Conservation (phyloP, 2,797 vertebrate genomes). For the Lepidocolaptes lacrymiger region DNA sequence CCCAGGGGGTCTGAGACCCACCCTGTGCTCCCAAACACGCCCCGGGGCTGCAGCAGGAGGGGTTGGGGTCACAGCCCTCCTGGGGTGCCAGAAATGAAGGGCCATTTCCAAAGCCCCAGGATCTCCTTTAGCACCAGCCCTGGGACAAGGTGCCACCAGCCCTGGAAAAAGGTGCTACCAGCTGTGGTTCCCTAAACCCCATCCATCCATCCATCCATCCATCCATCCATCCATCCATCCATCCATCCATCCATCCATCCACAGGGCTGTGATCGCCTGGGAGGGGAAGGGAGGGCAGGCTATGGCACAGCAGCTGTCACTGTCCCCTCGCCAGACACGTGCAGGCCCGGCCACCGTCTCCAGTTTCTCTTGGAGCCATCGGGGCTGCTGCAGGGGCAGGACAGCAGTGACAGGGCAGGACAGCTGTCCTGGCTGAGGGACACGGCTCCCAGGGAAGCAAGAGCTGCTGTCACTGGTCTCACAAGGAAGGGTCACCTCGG, state of each 20-base stretch:
- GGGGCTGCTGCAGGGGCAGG: background rate
- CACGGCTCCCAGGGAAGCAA: background rate
- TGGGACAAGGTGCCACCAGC: background rate
- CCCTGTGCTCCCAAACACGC: background rate
- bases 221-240: too few relatives aligned
- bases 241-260: too few relatives aligned
- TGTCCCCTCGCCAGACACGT: rapidly evolving
- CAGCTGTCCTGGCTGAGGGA: background rate
- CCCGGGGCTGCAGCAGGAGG: background rate
- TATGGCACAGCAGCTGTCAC: background rate
- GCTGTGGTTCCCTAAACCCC: too few relatives aligned
- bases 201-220: too few relatives aligned
- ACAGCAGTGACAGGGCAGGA: background rate
- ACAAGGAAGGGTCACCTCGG: rapidly evolving
- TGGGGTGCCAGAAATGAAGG: too few relatives aligned
- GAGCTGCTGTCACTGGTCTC: background rate
- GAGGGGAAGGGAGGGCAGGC: background rate
- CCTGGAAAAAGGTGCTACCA: too few relatives aligned
- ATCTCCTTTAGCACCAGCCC: background rate
- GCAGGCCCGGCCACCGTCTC: background rate
- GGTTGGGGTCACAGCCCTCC: background rate
- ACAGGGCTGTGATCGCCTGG: background rate
- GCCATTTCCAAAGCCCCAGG: rapidly evolving
- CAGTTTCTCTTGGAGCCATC: rapidly evolving
- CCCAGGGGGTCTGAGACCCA: background rate